Evolutionary conservation across 2,113 vertebrate genomes (phyloP).

Genomic region (Psammodynastes pulverulentus): DNA sequence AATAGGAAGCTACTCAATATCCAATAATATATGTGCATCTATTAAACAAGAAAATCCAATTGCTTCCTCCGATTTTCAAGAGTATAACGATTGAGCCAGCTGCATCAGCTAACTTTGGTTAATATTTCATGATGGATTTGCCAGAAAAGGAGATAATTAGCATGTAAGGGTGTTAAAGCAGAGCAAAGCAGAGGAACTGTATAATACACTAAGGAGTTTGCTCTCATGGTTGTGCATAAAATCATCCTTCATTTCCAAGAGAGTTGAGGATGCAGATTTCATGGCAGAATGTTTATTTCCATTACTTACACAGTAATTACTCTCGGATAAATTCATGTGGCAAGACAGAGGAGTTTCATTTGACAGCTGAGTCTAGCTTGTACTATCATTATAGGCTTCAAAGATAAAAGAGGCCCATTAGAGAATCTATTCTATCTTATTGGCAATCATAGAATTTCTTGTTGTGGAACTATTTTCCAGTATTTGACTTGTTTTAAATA

Average conservation of each 20-base stretch:
- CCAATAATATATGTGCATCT: constrained; percentile 6
- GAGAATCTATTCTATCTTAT: constrained; percentile 22
- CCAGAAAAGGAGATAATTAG: constrained; percentile 31
- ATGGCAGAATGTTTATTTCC: constrained; percentile 16
- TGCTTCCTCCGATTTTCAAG: constrained; percentile 15
- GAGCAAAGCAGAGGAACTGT: constrained; percentile 14
- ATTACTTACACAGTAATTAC: constrained; percentile 24
- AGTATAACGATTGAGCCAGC: constrained; percentile 27
- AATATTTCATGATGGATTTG: constrained; percentile 35
- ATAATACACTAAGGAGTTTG: constrained; percentile 2
- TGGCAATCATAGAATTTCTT: constrained; percentile 19
- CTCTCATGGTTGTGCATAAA: constrained; percentile 26
- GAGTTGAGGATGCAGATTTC: constrained; percentile 10
- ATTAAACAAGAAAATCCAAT: constrained; percentile 13
- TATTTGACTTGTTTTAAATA: constrained; percentile 27
- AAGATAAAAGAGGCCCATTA: constrained; percentile 29
- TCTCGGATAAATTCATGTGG: constrained; percentile 9
- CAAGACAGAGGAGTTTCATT: constrained; percentile 16
- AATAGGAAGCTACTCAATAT: not conserved
- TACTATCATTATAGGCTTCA: constrained; percentile 20
- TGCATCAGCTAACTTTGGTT: constrained; percentile 27
- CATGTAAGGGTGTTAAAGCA: constrained; percentile 24
- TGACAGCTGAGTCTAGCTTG: constrained; percentile 21
- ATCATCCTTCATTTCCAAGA: constrained; percentile 5
- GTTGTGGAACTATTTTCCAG: constrained; percentile 17